Evolutionary conservation across 2,797 vertebrate genomes (phyloP).

Genomic region (Hoplostethus mediterraneus): DNA sequence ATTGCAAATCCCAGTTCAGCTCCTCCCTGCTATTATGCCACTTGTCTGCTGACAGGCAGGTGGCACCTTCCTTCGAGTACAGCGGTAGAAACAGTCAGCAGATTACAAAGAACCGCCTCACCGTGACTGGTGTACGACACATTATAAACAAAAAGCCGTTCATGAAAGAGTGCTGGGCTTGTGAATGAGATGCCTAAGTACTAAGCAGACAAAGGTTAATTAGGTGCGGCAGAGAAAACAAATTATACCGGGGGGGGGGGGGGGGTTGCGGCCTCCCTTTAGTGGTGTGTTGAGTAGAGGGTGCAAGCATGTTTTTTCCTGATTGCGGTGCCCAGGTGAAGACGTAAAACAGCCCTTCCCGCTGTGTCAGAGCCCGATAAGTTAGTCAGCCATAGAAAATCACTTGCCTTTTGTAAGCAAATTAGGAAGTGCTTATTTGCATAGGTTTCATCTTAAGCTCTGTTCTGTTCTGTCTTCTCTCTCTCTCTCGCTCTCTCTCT

Average conservation of each 20-base stretch:
- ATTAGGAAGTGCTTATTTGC: constrained; percentile 83
- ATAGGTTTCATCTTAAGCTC: constrained; percentile 65
- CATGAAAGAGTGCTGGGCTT: constrained; percentile 63
- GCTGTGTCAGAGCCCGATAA: constrained; percentile 76
- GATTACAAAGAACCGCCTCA: constrained; percentile 49
- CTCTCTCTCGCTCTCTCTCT: constrained; percentile 15
- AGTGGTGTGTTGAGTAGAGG: constrained; percentile 60
- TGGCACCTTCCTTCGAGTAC: constrained; percentile 32
- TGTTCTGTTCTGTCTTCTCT: constrained; percentile 30
- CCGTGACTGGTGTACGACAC: constrained; percentile 59
- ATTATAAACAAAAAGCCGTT: constrained; percentile 50
- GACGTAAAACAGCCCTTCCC: constrained; percentile 59
- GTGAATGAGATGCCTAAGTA: constrained; percentile 70
- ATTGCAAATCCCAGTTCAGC: constrained; percentile 20
- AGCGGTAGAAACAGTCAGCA: constrained; percentile 16
- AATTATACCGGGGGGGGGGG: constrained; percentile 73
- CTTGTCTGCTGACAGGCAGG: background rate
- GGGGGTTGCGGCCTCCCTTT: constrained; percentile 33
- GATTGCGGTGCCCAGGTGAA: constrained; percentile 74
- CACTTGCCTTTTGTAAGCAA: constrained; percentile 76
- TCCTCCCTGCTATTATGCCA: background rate
- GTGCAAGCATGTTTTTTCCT: constrained; percentile 54
- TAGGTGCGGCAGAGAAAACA: constrained; percentile 75
- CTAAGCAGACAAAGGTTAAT: constrained; percentile 77
- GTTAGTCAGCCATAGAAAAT: constrained; percentile 81